Base-by-base conservation (phyloP, 1,140 invertebrate species). In the Psilanteris sp. region DNA sequence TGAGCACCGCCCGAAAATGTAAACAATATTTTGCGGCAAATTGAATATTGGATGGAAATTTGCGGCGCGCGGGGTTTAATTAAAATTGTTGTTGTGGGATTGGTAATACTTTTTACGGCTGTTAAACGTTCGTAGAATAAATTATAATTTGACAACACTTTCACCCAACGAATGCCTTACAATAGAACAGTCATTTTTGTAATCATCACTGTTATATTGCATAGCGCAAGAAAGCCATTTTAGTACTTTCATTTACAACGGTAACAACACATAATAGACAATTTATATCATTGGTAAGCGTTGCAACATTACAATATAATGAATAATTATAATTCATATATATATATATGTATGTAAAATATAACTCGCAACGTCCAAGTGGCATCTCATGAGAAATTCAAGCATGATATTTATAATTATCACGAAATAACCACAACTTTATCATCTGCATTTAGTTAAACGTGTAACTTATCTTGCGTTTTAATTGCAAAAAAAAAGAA, bases 101-200 rank as follows among this genome's bases (percentile, higher is more conserved):
- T 3, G 24, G 16, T 24, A 7, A 32, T 18, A 43, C 27, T 59
- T 59, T 44, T 36, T 32, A 27, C 37, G n/a, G 29, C 8, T 6
- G 27, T 34, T 34, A 59, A 59, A 44, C 44, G 29, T 44, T 43
- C 16, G 10, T 29, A 0, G 32, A 50, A 52, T 64, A 50, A 64
- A 43, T 64, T 64, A 43, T 14, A 24, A 52, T 43, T 64, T 43
- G 44, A 31, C 44, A 64, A 52, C 46, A 64, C 59, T 64, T 64
- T 64, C 59, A 41, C 59, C 46, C 32, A 52, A 64, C 32, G 24
- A 26, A 27, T 22, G 39, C 5, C 36, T 41, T 64, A 37, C 59
- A 64, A 64, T 61, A n/a, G 24, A 37, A 46, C 11, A 52, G 27
- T 64, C 16, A 64, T 64, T 64, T 64, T 64, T 64, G 55, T 48